A percentile compares a stretch with the other conserved stretches of the same genome.
These are phyloP conservation scores for Corythornis vintsioides DNA, from an alignment of 2,113 vertebrate genomes.

Conservation along the genomic window DNA sequence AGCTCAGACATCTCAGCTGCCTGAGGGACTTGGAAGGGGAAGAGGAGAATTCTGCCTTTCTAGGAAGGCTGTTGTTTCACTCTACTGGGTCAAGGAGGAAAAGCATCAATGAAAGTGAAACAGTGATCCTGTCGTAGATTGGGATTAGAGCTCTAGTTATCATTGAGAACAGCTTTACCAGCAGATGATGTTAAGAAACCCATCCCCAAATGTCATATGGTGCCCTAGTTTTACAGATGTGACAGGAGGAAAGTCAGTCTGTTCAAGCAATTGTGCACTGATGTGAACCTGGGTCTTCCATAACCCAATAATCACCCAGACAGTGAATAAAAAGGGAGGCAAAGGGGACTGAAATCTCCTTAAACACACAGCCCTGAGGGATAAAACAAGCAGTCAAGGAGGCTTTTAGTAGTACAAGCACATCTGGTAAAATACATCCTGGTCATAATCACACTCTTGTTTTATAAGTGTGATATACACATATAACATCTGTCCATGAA, in stretches of 20 bases:
- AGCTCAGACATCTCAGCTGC: conserved; percentile 14
- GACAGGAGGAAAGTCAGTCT: not conserved
- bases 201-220: not conserved
- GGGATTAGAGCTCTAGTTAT: not conserved
- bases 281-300: not conserved
- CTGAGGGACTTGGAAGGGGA: not conserved
- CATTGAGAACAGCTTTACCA: not conserved
- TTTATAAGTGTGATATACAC: not conserved
- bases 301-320: not conserved
- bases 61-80: not conserved
- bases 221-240: not conserved
- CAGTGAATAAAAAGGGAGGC: not conserved
- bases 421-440: not conserved
- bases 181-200: not conserved
- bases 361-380: not conserved
- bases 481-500: not conserved
- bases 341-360: not conserved
- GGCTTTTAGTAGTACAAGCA: not conserved
- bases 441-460: not conserved
- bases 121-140: not conserved
- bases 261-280: rapidly evolving
- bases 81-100: not conserved
- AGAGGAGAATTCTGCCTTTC: not conserved
- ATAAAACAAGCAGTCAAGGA: not conserved
- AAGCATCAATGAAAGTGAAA: not conserved